Evolutionary conservation across 2,888 invertebrate species (phyloP), one percentile per base, ranked within the genome.

Genomic region (Prosapia bicincta): DNA sequence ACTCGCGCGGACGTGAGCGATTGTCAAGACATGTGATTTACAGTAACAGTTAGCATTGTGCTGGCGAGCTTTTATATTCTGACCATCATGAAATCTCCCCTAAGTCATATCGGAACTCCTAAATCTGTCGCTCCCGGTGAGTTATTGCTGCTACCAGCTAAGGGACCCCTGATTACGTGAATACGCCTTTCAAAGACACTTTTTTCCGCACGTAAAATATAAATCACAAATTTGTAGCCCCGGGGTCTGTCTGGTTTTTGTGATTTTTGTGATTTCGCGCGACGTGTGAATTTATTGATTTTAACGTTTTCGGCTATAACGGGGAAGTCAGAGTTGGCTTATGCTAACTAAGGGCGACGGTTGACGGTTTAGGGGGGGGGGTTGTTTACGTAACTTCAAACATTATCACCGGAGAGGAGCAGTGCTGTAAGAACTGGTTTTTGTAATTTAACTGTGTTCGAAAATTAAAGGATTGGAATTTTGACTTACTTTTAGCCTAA

Each of bases 41-140:
- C 20, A 20, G 54, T n/a, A 54, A 20, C 54, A 54, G 54, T 54
- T 54, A 54, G 54, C 54, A 20, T 54, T 54, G 54, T 54, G 20
- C 54, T 54, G 20, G n/a, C 54, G 10, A 20, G 54, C 20, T 54
- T 54, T 54, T 54, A 54, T 54, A 54, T 54, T 54, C 54, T 54
- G 54, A 54, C 54, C 54, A 20, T 54, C 54, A 54, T 54, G 54
- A 20, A 54, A 75, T 73, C 65, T 72, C 73, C 54, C 68, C 74
- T 68, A 72, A 43, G 67, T 69, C 73, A 67, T 69, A 74, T 54
- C 73, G 73, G 66, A 74, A 74, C 69, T 74, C 73, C 68, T 69
- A 72, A 72, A 72, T 72, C 72, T 72, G 72, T 72, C 72, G 65
- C 28, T 26, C 24, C 66, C n/a, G 9, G 28, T 72, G 72, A 72